Percentiles rank a stretch among this genome's conserved stretches.
These are phyloP conservation scores for Pangasius mekongensis DNA, from an alignment of 2,797 vertebrate species.

Conservation along the genomic window DNA sequence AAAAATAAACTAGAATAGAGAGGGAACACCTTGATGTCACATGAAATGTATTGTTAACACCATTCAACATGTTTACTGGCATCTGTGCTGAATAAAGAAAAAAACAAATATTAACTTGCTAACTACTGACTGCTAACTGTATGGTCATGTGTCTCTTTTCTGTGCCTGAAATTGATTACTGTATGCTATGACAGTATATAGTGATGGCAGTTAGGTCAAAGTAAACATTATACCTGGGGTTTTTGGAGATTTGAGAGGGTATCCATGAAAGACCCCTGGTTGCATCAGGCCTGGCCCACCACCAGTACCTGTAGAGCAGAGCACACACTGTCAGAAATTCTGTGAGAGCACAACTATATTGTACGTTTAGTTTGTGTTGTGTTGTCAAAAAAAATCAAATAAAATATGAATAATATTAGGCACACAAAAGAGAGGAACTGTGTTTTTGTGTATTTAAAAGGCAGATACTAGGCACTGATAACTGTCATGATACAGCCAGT, in stretches of 20 bases:
- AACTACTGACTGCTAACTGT: background rate
- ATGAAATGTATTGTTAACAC: background rate
- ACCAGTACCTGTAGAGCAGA: conserved; percentile 27
- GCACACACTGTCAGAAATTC: background rate
- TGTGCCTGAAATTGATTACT: background rate
- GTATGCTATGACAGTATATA: background rate
- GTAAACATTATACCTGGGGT: conserved; percentile 78
- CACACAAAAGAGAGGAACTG: background rate
- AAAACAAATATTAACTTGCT: background rate
- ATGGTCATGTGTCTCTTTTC: background rate
- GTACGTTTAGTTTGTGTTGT: background rate
- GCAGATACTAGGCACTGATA: background rate
- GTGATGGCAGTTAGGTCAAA: background rate
- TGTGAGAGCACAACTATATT: background rate
- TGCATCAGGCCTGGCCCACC: conserved; percentile 68
- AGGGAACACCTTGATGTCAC: conserved; percentile 18
- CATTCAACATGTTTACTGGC: background rate
- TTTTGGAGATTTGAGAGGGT: conserved; percentile 95
- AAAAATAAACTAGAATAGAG: conserved; percentile 51
- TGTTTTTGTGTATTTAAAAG: background rate
- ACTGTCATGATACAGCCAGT: background rate
- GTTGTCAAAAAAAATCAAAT: background rate
- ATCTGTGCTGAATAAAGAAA: background rate
- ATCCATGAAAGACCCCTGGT: conserved; percentile 93
- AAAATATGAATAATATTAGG: background rate